Percentiles rank a stretch among this genome's conserved stretches.
Evolutionary conservation across 2,797 vertebrate species (phyloP).

Genomic region (Eremophila alpestris): DNA sequence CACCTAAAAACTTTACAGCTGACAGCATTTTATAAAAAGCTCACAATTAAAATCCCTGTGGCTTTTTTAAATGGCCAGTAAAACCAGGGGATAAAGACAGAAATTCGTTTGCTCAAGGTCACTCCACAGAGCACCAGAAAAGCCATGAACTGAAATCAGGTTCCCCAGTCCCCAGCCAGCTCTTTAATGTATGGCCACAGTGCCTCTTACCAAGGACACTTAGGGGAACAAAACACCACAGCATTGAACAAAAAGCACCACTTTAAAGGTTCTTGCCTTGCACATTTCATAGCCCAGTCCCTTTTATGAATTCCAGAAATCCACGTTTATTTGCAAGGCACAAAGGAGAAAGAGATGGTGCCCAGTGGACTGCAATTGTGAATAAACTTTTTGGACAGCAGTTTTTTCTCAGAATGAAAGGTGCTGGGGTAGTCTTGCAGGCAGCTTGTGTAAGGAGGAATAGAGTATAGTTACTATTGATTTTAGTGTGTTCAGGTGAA

Average conservation of each 20-base stretch:
- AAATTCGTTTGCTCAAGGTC: conserved; percentile 43
- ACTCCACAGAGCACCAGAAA: not conserved
- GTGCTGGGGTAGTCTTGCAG: not conserved
- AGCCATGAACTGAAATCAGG: conserved; percentile 13
- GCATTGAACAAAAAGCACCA: not conserved
- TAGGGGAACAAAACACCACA: not conserved
- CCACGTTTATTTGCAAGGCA: not conserved
- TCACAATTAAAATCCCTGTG: not conserved
- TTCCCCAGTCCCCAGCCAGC: not conserved
- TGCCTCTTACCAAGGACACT: not conserved
- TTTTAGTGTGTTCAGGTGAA: not conserved
- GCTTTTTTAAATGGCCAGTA: not conserved
- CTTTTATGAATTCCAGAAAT: conserved; percentile 1
- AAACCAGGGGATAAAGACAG: not conserved
- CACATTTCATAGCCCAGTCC: not conserved
- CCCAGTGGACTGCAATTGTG: not conserved
- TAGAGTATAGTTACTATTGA: not conserved
- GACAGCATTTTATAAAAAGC: not conserved
- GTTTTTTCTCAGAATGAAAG: not conserved
- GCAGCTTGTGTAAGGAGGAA: fast-evolving
- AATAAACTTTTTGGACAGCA: not conserved
- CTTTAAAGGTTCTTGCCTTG: not conserved
- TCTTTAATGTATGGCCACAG: not conserved
- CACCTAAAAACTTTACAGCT: not conserved
- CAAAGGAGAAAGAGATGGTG: not conserved